A percentile compares a stretch with the other conserved stretches of the same genome.
These are phyloP conservation scores for Pterostichus niger DNA, from an alignment of 2,888 invertebrate genomes.

Conservation along the genomic window DNA sequence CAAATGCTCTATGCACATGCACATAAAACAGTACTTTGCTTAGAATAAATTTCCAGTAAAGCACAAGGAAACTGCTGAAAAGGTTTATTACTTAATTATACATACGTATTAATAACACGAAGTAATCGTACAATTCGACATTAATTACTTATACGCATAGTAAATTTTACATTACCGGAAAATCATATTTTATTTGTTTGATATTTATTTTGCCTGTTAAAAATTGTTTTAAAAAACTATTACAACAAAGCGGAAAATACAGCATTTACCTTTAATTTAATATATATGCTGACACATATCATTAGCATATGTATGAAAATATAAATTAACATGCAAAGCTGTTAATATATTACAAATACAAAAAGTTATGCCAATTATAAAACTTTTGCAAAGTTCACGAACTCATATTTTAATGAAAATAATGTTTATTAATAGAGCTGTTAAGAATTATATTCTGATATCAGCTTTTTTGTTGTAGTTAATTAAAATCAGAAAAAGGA, in stretches of 20 bases:
- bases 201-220: not conserved
- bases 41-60: constrained; percentile 42
- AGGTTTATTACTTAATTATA: constrained; percentile 52
- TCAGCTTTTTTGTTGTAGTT: not conserved
- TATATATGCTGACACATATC: no score
- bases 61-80: constrained; percentile 42
- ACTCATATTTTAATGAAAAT: constrained; percentile 33
- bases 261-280: no score
- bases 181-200: not conserved
- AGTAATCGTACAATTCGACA: constrained; percentile 23
- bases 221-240: no score
- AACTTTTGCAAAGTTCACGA: constrained; percentile 21
- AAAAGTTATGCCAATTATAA: constrained; percentile 11
- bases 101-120: constrained; percentile 31
- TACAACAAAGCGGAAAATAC: no score
- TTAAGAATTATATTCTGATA: constrained; percentile 11
- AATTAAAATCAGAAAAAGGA: not conserved
- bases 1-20: constrained; percentile 62
- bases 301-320: constrained; percentile 3
- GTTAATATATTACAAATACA: constrained; percentile 9
- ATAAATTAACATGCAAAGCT: not conserved
- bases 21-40: constrained; percentile 53
- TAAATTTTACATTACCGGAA: not conserved
- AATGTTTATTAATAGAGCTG: constrained; percentile 2
- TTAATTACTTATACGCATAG: not conserved